phyloP scores from a whole-genome alignment of 1,140 invertebrate genomes.

The Tetraneura akinire region DNA sequence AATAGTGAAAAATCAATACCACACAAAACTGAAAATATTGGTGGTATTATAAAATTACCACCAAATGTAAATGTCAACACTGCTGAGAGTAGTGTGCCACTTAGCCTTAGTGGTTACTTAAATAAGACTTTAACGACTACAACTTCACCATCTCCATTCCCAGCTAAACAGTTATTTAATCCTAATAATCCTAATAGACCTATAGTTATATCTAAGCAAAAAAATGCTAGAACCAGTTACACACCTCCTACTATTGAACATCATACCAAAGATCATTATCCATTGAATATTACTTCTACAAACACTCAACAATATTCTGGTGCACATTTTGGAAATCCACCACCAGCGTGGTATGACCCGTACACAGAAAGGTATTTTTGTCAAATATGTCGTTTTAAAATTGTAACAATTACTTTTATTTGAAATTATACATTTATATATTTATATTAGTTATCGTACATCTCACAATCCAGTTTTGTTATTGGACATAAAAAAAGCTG shows the following conservation, averaged over 20 bases:
- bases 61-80: constrained; percentile 33
- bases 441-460: constrained; percentile 60
- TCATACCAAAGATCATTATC: constrained; percentile 27
- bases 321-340: constrained; percentile 35
- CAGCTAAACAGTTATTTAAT: constrained; percentile 62
- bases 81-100: neutral
- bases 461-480: constrained; percentile 62
- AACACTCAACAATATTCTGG: constrained; percentile 33
- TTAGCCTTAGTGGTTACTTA: constrained; percentile 40
- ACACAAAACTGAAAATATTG: constrained; percentile 41
- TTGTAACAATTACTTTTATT: neutral
- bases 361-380: constrained; percentile 60
- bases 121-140: neutral
- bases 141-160: neutral
- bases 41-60: constrained; percentile 51
- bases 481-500: constrained; percentile 63
- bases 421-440: constrained; percentile 3
- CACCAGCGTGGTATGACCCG: constrained; percentile 62
- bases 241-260: constrained; percentile 1
- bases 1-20: constrained; percentile 41
- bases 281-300: neutral
- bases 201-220: constrained; percentile 62
- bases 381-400: constrained; percentile 15
- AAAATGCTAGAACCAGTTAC: constrained; percentile 32
- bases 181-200: constrained; percentile 72